A percentile compares a stretch with the other conserved stretches of the same genome.
Conservation (phyloP, 1,140 invertebrate genomes). For the Lucilia sericata region DNA sequence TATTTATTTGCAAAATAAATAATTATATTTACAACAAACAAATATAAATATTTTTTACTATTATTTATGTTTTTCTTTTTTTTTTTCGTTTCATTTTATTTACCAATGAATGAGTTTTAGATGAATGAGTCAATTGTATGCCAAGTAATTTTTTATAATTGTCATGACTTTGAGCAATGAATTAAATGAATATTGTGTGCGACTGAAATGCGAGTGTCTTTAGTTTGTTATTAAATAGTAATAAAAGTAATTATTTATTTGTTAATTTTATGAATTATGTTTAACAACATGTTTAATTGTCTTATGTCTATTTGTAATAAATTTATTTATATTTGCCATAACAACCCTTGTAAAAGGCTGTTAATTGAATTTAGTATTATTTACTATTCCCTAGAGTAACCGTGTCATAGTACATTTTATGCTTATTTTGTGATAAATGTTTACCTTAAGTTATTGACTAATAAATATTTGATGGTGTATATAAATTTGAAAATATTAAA, state of each 20-base stretch:
- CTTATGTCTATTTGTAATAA: too few relatives aligned
- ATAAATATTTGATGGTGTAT: too few relatives aligned
- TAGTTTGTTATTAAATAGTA: not conserved
- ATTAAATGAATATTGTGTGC: not conserved
- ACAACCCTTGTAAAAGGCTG: too few relatives aligned
- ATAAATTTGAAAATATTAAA: too few relatives aligned
- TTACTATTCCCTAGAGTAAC: too few relatives aligned
- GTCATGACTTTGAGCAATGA: conserved; percentile 22
- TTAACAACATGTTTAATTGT: not conserved
- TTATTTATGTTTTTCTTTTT: not conserved
- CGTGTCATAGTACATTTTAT: too few relatives aligned
- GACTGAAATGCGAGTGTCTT: too few relatives aligned
- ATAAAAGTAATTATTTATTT: conserved; percentile 5
- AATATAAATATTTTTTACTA: not conserved
- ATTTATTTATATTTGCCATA: too few relatives aligned
- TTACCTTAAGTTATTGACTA: too few relatives aligned
- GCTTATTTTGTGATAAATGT: too few relatives aligned
- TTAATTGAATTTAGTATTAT: too few relatives aligned
- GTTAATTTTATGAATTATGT: not conserved
- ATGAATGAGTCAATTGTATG: conserved; percentile 13
- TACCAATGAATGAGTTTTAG: conserved; percentile 4
- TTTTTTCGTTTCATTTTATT: not conserved
- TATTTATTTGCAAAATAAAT: conserved; percentile 24
- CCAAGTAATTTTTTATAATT: conserved; percentile 13
- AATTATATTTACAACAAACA: not conserved